Evolutionary conservation across 2,888 invertebrate genomes (phyloP).

Genomic region (Nomada hirtipes): DNA sequence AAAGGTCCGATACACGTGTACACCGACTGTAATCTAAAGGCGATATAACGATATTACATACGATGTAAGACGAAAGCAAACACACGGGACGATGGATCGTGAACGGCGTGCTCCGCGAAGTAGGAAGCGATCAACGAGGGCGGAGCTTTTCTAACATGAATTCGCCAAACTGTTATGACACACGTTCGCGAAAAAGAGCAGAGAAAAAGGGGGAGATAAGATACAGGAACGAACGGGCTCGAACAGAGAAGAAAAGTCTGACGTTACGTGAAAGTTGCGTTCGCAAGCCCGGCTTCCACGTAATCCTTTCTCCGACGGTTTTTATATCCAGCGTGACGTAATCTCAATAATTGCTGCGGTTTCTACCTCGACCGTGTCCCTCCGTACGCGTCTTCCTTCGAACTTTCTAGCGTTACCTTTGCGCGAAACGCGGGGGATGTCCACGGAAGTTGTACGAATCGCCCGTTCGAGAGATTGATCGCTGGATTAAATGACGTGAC

Average conservation of each 20-base stretch:
- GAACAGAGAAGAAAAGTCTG: conserved; percentile 35
- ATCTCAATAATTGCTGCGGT: conserved; percentile 67
- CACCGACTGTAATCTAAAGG: not conserved
- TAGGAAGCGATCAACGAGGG: not conserved
- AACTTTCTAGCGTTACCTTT: conserved; percentile 64
- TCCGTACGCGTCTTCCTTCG: conserved; percentile 47
- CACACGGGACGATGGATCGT: not conserved
- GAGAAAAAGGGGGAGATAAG: not conserved
- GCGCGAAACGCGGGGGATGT: conserved; percentile 11
- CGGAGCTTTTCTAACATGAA: not conserved
- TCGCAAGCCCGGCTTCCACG: conserved; percentile 40
- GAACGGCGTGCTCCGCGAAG: conserved; percentile 7
- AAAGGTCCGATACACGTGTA: not conserved
- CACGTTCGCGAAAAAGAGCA: not conserved
- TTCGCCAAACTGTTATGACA: conserved; percentile 11
- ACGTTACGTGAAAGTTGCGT: conserved; percentile 56
- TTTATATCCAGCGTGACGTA: conserved; percentile 54
- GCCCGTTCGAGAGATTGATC: not conserved
- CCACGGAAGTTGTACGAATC: conserved; percentile 27
- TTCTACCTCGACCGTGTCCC: conserved; percentile 54
- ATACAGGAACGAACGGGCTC: not conserved
- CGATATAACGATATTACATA: too few species aligned
- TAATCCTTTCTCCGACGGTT: conserved; percentile 39
- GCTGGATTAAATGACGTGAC: not conserved
- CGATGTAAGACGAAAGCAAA: not conserved